Evolutionary conservation across 2,113 vertebrate genomes (phyloP).

Genomic region (Pelodiscus sinensis): DNA sequence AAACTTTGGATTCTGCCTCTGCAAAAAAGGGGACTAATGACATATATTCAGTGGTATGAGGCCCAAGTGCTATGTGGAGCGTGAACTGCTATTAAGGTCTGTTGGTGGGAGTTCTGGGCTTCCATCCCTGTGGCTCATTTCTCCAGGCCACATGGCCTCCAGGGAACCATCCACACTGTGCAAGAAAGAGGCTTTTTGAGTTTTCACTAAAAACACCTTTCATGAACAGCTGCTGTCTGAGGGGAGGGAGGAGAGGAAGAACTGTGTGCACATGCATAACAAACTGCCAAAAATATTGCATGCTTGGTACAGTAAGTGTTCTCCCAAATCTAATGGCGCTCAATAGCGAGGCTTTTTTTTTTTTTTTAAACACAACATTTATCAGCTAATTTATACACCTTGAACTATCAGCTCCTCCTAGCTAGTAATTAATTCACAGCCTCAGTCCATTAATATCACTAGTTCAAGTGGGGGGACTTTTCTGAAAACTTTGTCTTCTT

Average conservation of each 20-base stretch:
- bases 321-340: neutral
- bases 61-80: neutral
- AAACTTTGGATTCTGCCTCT: accelerated
- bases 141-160: neutral
- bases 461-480: constrained; percentile 64
- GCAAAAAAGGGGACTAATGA: neutral
- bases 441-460: constrained; percentile 47
- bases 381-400: constrained; percentile 44
- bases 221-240: constrained; percentile 11
- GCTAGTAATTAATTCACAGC: constrained; percentile 17
- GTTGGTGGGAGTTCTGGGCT: neutral
- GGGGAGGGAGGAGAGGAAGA: too few species aligned
- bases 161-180: accelerated
- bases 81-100: neutral
- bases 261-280: neutral
- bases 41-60: neutral
- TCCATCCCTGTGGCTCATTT: neutral
- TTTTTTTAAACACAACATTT: neutral
- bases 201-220: neutral
- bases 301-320: neutral
- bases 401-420: neutral
- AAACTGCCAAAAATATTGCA: neutral
- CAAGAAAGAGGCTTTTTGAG: neutral
- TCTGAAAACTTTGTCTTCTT: constrained; percentile 58
- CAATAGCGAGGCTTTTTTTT: neutral